These are phyloP conservation scores for Ctenodactylus gundi DNA, from an alignment of 2,113 vertebrate genomes.

Conservation along the genomic window DNA sequence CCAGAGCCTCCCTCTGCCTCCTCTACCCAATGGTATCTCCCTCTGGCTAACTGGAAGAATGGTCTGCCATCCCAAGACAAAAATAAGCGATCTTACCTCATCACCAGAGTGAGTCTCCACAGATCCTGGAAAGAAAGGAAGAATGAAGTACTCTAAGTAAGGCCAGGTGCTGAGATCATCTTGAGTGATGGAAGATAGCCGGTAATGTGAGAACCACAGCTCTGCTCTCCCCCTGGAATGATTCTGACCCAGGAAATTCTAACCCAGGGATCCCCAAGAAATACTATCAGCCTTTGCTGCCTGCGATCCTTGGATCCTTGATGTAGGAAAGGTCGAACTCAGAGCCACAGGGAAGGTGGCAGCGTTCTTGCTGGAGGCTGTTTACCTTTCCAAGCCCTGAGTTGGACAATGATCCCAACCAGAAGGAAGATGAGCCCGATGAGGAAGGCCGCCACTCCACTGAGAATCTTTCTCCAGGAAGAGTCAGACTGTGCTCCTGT, in stretches of 20 bases:
- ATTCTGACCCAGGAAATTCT: background rate
- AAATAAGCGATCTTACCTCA: constrained; percentile 21
- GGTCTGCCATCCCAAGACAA: background rate
- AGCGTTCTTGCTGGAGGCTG: too few relatives aligned
- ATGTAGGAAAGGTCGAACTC: background rate
- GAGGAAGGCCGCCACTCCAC: constrained; percentile 58
- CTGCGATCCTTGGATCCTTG: background rate
- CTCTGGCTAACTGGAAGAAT: background rate
- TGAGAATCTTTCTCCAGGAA: constrained; percentile 60
- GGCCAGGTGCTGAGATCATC: background rate
- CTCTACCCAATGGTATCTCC: background rate
- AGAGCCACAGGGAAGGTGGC: accelerated
- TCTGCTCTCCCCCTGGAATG: background rate
- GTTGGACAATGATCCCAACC: background rate
- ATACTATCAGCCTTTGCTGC: background rate
- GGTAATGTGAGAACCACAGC: background rate
- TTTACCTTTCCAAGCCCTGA: constrained; percentile 71
- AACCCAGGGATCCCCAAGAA: background rate
- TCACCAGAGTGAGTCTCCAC: background rate
- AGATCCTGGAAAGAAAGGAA: constrained; percentile 1
- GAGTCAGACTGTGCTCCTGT: constrained; percentile 59
- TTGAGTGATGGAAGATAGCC: background rate
- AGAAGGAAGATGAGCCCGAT: constrained; percentile 59
- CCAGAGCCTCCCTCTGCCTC: background rate
- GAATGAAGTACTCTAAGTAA: background rate